Conservation (phyloP, 2,888 invertebrate species). For the Drosophila pseudotalamancana region DNA sequence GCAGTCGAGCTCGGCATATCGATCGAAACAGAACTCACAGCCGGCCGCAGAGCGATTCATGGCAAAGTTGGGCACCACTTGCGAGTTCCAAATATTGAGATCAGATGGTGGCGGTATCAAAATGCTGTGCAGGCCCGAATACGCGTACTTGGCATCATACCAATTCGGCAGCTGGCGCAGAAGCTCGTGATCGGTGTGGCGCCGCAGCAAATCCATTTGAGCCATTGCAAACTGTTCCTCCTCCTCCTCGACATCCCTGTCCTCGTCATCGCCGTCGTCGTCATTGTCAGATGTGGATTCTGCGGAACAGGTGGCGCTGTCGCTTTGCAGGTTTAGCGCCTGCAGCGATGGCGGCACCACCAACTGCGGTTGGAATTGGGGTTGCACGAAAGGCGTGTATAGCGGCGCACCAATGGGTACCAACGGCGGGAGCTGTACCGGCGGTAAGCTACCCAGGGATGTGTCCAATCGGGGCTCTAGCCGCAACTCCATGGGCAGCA, state of each 20-base stretch:
- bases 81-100: slow-evolving; percentile 83
- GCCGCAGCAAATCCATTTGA: slow-evolving; percentile 63
- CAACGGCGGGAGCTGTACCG: slow-evolving; percentile 64
- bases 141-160: slow-evolving; percentile 84
- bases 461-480: slow-evolving; percentile 50
- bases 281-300: slow-evolving; percentile 68
- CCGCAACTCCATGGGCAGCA: slow-evolving; percentile 52
- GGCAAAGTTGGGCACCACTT: slow-evolving; percentile 83
- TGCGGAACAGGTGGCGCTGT: slow-evolving; percentile 56
- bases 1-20: slow-evolving; percentile 86
- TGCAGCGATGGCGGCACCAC: slow-evolving; percentile 59
- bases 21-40: slow-evolving; percentile 87
- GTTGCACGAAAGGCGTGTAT: slow-evolving; percentile 54
- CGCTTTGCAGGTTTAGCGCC: slow-evolving; percentile 58
- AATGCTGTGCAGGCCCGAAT: slow-evolving; percentile 84
- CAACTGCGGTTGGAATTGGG: slow-evolving; percentile 36
- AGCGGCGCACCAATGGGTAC: slow-evolving; percentile 73
- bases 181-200: slow-evolving; percentile 58
- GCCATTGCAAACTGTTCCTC: slow-evolving; percentile 44
- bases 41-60: slow-evolving; percentile 84
- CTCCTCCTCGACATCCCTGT: slow-evolving; percentile 24
- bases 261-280: slow-evolving; percentile 35
- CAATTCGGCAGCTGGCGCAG: slow-evolving; percentile 82
- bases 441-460: slow-evolving; percentile 5
- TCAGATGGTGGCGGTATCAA: slow-evolving; percentile 83